Evolutionary conservation across 2,113 vertebrate genomes (phyloP).

Genomic region (Chiloscyllium plagiosum): DNA sequence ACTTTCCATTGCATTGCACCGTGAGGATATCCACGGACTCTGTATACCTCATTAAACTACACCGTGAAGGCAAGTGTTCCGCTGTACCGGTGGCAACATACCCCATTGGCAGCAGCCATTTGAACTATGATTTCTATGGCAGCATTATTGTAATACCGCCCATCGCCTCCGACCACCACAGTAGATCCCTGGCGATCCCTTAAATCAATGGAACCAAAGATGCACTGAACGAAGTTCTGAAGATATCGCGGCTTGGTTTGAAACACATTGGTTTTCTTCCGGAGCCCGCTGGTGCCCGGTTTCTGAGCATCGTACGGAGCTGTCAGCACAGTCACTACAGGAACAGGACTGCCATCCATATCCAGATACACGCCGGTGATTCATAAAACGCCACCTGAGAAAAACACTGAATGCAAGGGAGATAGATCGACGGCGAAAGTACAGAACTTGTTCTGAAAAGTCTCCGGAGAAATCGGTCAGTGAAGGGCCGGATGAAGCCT

Average conservation of each 20-base stretch:
- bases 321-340: conserved; percentile 77
- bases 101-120: conserved; percentile 97
- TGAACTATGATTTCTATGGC: conserved; percentile 84
- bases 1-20: background rate
- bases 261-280: conserved; percentile 76
- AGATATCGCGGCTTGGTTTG: conserved; percentile 81
- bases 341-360: conserved; percentile 76
- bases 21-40: background rate
- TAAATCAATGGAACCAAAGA: conserved; percentile 89
- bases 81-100: conserved; percentile 56
- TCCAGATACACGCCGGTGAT: background rate
- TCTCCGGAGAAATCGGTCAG: conserved; percentile 16
- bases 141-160: conserved; percentile 82
- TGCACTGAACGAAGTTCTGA: conserved; percentile 90
- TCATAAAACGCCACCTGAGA: background rate
- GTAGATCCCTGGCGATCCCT: conserved; percentile 88
- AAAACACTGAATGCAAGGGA: background rate
- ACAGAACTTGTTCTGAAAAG: conserved; percentile 5
- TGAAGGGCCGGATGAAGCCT: background rate
- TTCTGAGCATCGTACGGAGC: conserved; percentile 81
- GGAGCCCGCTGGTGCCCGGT: conserved; percentile 72
- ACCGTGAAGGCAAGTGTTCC: background rate
- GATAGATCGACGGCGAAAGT: background rate
- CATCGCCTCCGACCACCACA: conserved; percentile 88
- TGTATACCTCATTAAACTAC: background rate